Evolutionary conservation across 1,140 invertebrate species (phyloP).

Genomic region (Drosophila nigromelanica): DNA sequence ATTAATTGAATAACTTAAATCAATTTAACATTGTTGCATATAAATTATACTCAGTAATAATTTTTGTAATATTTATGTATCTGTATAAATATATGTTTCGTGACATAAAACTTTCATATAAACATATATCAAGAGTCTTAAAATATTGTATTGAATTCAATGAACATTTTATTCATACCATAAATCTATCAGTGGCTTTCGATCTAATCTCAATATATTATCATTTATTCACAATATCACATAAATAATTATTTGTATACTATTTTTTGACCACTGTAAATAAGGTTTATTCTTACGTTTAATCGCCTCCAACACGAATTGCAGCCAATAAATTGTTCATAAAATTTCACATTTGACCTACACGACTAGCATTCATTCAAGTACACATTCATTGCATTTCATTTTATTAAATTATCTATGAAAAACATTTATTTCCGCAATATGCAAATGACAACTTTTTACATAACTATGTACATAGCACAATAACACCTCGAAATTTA

Average conservation of each 20-base stretch:
- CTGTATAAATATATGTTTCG: too few species aligned
- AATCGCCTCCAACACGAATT: constrained; percentile 53
- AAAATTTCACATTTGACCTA: constrained; percentile 35
- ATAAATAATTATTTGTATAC: too few species aligned
- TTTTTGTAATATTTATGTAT: too few species aligned
- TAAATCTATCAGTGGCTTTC: too few species aligned
- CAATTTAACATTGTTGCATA: too few species aligned
- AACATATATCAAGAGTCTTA: too few species aligned
- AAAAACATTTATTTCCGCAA: constrained; percentile 58
- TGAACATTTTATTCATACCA: too few species aligned
- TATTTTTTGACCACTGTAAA: not conserved
- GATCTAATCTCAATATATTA: too few species aligned
- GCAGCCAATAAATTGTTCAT: constrained; percentile 66
- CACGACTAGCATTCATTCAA: constrained; percentile 72
- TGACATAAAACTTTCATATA: too few species aligned
- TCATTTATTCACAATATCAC: not conserved
- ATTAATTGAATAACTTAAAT: too few species aligned
- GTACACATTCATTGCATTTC: constrained; percentile 63
- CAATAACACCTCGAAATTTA: not conserved
- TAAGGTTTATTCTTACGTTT: not conserved
- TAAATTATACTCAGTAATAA: too few species aligned
- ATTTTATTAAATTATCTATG: constrained; percentile 50
- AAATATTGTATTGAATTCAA: too few species aligned
- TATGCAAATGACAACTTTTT: constrained; percentile 24
- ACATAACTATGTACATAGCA: not conserved